These are phyloP conservation scores for Athalia cordata DNA, from an alignment of 2,888 invertebrate species.

Conservation along the genomic window DNA sequence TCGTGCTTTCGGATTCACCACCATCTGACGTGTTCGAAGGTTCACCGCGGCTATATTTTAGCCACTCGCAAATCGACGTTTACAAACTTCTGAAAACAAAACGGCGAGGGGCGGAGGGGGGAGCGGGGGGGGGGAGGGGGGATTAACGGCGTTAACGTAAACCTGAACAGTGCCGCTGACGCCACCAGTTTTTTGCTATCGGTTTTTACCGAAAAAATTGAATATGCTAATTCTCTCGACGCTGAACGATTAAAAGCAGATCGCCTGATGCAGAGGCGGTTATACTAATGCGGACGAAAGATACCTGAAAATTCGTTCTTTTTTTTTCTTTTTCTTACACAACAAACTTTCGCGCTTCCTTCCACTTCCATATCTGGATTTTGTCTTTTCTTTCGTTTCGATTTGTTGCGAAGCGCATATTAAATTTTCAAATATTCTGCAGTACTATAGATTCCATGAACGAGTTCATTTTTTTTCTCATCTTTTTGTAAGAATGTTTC, in stretches of 20 bases:
- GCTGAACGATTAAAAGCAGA: slow-evolving; percentile 60
- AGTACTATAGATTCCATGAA: too few species aligned
- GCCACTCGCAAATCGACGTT: slow-evolving; percentile 47
- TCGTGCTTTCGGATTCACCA: too few species aligned
- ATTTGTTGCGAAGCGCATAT: too few species aligned
- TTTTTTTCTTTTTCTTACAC: background rate
- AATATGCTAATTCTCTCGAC: slow-evolving; percentile 59
- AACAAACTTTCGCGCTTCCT: too few species aligned
- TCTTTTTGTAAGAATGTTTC: too few species aligned
- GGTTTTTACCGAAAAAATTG: slow-evolving; percentile 57
- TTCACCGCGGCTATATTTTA: background rate
- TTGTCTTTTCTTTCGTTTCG: too few species aligned
- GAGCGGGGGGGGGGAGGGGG: too few species aligned
- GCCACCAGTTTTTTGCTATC: slow-evolving; percentile 14
- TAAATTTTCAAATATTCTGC: too few species aligned
- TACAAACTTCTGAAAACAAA: slow-evolving; percentile 34
- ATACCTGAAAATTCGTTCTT: background rate
- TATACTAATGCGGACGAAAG: background rate
- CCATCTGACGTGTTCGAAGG: too few species aligned
- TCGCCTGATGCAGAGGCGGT: too few species aligned
- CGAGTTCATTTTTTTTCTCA: too few species aligned
- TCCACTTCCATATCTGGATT: too few species aligned
- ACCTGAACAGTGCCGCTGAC: slow-evolving; percentile 13
- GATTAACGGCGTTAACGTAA: slow-evolving; percentile 12
- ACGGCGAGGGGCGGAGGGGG: background rate